Conservation (phyloP, 1,140 invertebrate species). For the Stegodyphus dumicola region DNA sequence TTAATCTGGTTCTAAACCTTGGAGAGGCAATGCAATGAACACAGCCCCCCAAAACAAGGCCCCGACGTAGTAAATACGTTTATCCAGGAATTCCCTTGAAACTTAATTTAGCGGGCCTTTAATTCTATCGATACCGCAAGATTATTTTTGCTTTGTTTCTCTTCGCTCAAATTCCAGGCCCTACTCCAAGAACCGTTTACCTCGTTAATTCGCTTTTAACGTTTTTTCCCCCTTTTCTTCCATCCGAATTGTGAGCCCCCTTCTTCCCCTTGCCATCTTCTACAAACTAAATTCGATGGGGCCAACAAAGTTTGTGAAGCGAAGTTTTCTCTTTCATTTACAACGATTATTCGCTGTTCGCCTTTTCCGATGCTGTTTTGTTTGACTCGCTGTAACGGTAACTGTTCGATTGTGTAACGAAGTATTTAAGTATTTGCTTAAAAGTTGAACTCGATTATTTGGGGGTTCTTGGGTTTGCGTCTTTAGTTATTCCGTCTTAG, state of each 20-base stretch:
- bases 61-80: constrained; percentile 37
- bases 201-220: constrained; percentile 45
- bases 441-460: constrained; percentile 48
- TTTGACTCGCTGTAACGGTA: constrained; percentile 28
- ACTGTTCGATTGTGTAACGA: constrained; percentile 42
- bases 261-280: too few species aligned
- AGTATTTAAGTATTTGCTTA: constrained; percentile 53
- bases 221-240: not conserved
- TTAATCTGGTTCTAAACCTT: constrained; percentile 12
- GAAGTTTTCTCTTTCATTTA: not conserved
- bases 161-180: not conserved
- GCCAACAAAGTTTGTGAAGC: constrained; percentile 18
- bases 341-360: not conserved
- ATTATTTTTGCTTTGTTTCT: constrained; percentile 29
- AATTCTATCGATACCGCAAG: constrained; percentile 51
- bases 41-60: not conserved
- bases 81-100: constrained; percentile 40
- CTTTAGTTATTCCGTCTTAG: too few species aligned
- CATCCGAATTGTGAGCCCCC: not conserved
- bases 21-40: constrained; percentile 29
- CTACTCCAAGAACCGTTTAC: constrained; percentile 25
- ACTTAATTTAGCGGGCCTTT: constrained; percentile 49
- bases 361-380: not conserved
- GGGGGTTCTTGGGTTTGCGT: not conserved
- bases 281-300: constrained; percentile 7